Conservation (phyloP, 2,797 vertebrate species). For the Crocidura indochinensis region DNA sequence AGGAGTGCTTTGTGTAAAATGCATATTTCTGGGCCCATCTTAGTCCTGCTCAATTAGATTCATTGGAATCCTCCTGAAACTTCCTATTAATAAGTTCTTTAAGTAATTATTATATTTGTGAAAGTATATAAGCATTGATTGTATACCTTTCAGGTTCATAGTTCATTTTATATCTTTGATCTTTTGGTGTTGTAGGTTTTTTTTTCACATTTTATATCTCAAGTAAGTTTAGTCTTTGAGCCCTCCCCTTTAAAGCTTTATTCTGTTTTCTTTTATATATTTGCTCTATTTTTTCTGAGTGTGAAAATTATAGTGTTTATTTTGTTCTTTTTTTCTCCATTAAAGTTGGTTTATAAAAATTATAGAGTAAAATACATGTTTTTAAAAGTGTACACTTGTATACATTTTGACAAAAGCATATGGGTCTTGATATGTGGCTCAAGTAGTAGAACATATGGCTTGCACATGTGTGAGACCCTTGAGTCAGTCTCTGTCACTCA, state of each 20-base stretch:
- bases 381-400: not conserved
- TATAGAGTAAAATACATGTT: not conserved
- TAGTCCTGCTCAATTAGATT: not conserved
- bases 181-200: not conserved
- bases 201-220: not conserved
- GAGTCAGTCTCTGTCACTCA: too few relatives aligned
- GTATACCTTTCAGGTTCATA: not conserved
- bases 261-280: too few relatives aligned
- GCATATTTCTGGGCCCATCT: constrained; percentile 1
- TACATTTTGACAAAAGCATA: constrained; percentile 7
- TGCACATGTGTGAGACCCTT: too few relatives aligned
- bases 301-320: not conserved
- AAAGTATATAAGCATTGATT: not conserved
- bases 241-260: too few relatives aligned
- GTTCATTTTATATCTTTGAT: not conserved
- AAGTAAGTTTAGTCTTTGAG: not conserved
- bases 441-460: too few relatives aligned
- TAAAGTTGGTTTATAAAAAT: constrained; percentile 14
- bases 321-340: not conserved
- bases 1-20: not conserved
- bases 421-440: too few relatives aligned
- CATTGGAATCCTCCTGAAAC: constrained; percentile 1
- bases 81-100: not conserved
- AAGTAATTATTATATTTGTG: not conserved
- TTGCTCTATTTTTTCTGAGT: not conserved